Base-by-base conservation (phyloP, 1,140 invertebrate genomes). In the Trichonephila inaurata region DNA sequence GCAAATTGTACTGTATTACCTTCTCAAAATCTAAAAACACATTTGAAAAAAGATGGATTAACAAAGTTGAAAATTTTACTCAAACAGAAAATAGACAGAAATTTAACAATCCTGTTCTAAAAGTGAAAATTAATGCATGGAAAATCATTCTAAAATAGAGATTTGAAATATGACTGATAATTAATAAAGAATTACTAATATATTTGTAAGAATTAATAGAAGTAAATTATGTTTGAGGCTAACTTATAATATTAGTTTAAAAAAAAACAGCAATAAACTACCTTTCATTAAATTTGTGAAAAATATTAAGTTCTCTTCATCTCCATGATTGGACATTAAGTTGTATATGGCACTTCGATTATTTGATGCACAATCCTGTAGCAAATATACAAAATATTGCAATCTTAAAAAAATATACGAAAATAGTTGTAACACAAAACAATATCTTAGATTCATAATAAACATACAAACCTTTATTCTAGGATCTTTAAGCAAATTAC, bases 251-350 rank as follows among this genome's bases (percentile, higher is more conserved):
- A 51, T 51, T 51, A 51, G 10, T 10, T 51, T 51, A 51, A 10
- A 8, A 51, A 51, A 40, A 40, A 51, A 51, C 51, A 51, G 8
- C 8, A 51, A 51, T 28, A 28, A 40, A 94, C 87, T 72, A 96
- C 96, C 96, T 95, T 98, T 97, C 95, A 99, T 98, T 44, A 98
- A 96, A 58, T 98, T 97, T 2, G 98, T 98, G 93, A 99, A 96
- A 95, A 97, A 97, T 40, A 99, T 97, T 21, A 99, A 95, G 95
- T 98, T 98, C 88, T 98, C 97, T 93, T 98, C 97, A 96, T 99
- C 98, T 0, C 98, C 99, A 95, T 99, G 99, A 95, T 98, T 98
- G 0, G 98, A 97, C 95, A 99, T 98, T 64, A 99, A 95, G 95
- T 98, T 97, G 95, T 99, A 99, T 72, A 99, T 97, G 0, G 97